phyloP scores from a whole-genome alignment of 2,797 vertebrate species.

The Pangasius krempfi region DNA sequence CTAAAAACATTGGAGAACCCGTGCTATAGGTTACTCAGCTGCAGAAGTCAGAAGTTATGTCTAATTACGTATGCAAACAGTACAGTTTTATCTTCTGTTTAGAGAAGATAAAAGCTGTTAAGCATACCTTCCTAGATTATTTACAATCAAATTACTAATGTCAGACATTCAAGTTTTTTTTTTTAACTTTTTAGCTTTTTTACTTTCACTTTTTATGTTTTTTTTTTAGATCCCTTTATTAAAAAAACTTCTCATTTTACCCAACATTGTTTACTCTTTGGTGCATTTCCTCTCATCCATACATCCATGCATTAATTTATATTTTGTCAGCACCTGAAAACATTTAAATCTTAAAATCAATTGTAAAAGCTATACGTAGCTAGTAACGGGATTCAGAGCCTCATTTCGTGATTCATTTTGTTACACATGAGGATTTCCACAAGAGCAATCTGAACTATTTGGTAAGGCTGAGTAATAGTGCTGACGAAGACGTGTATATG shows the following conservation, averaged over 20 bases:
- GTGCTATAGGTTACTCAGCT: neutral
- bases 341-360: neutral
- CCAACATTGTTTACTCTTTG: neutral
- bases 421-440: neutral
- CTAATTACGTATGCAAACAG: neutral
- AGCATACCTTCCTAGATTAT: neutral
- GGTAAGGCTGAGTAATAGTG: neutral
- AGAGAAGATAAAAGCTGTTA: conserved; percentile 12
- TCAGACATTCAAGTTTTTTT: neutral
- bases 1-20: neutral
- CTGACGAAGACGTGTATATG: neutral
- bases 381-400: neutral
- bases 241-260: neutral
- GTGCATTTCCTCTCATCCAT: neutral
- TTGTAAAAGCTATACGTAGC: neutral
- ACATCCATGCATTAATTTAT: neutral
- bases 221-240: neutral
- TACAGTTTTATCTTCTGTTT: neutral
- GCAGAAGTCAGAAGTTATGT: neutral
- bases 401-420: neutral
- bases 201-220: no score
- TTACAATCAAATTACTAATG: neutral
- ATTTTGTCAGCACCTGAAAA: neutral
- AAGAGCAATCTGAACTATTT: neutral
- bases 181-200: neutral